Percentiles rank a stretch among this genome's conserved stretches.
These are phyloP conservation scores for Damaliscus lunatus DNA, from an alignment of 2,113 vertebrate species.

Conservation along the genomic window DNA sequence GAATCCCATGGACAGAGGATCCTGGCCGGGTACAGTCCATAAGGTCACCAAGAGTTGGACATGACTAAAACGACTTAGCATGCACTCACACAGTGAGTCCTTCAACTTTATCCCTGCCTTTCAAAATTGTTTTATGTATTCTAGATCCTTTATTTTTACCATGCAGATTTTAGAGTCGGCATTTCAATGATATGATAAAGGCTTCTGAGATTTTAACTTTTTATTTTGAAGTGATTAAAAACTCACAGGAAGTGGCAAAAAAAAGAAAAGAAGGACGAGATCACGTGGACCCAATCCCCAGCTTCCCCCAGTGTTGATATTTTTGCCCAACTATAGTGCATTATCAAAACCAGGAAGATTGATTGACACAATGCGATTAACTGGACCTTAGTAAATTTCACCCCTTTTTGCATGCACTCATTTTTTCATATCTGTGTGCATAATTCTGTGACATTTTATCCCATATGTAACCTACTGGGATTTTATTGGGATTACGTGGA, in stretches of 20 bases:
- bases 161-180: neutral
- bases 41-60: neutral
- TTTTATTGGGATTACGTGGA: neutral
- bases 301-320: neutral
- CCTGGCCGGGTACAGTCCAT: neutral
- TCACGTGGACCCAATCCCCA: neutral
- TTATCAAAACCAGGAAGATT: neutral
- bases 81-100: neutral
- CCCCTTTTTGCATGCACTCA: neutral
- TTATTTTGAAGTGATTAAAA: conserved; percentile 22
- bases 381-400: neutral
- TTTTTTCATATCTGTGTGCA: neutral
- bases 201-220: neutral
- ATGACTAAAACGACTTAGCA: neutral
- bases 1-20: neutral
- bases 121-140: neutral
- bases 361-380: neutral
- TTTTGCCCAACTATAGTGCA: neutral
- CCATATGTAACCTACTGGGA: neutral
- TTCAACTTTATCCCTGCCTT: neutral
- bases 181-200: neutral
- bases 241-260: neutral
- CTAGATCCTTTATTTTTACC: neutral
- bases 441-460: neutral
- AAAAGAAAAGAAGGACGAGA: neutral